These are phyloP conservation scores for Ispidina lecontei DNA, from an alignment of 2,797 vertebrate genomes.

Conservation along the genomic window DNA sequence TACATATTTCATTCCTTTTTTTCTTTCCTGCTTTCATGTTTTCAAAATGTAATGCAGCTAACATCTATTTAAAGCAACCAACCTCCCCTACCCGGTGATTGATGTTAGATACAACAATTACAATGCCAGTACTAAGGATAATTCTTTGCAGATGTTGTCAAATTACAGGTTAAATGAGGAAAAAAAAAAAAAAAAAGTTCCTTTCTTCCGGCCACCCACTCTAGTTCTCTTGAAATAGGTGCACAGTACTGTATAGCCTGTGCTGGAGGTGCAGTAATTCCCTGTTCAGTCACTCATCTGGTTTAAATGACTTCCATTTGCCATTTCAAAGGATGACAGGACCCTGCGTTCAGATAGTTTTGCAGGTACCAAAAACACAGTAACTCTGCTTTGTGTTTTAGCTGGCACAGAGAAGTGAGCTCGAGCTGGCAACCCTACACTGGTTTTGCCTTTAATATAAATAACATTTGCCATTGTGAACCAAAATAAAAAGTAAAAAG, in stretches of 20 bases:
- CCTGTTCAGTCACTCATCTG: conserved; percentile 75
- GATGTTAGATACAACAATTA: conserved; percentile 93
- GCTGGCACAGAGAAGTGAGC: conserved; percentile 67
- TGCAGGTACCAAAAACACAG: conserved; percentile 75
- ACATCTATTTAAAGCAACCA: conserved; percentile 87
- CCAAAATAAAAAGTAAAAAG: neutral
- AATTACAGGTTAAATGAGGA: conserved; percentile 86
- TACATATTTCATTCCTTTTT: conserved; percentile 65
- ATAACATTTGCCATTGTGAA: conserved; percentile 71
- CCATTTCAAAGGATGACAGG: conserved; percentile 79
- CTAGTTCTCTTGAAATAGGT: conserved; percentile 86
- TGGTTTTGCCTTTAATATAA: conserved; percentile 73
- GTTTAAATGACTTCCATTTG: conserved; percentile 84
- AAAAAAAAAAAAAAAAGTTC: conserved; percentile 76
- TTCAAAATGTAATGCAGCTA: conserved; percentile 82
- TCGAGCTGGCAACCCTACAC: conserved; percentile 62
- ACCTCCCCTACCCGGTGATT: conserved; percentile 83
- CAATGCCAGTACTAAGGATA: conserved; percentile 84
- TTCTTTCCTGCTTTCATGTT: conserved; percentile 74
- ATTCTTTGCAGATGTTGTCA: conserved; percentile 93
- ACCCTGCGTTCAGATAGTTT: conserved; percentile 70
- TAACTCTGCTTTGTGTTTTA: conserved; percentile 75
- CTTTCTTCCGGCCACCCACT: conserved; percentile 91
- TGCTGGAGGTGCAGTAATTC: conserved; percentile 83
- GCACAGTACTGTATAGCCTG: conserved; percentile 78